Conservation (phyloP, 2,797 vertebrate species). For the Periophthalmus magnuspinnatus region DNA sequence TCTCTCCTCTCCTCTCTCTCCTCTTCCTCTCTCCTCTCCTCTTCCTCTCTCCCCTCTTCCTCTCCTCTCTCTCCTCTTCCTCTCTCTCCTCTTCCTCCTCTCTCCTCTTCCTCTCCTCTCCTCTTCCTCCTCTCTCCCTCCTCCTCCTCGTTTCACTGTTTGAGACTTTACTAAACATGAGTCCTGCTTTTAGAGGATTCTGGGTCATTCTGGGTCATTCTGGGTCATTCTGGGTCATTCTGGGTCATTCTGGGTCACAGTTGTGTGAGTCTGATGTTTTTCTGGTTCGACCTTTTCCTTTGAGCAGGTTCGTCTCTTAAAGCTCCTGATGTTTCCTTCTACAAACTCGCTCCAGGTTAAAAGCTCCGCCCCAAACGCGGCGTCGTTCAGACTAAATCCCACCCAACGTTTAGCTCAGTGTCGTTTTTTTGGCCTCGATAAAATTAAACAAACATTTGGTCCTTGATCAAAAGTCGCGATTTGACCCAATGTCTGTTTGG, state of each 20-base stretch:
- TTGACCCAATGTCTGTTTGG: neutral
- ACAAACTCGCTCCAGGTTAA: neutral
- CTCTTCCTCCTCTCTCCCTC: too few species aligned
- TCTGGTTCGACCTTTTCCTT: neutral
- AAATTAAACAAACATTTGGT: neutral
- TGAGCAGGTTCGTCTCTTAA: conserved; percentile 2
- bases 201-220: neutral
- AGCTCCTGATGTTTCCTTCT: neutral
- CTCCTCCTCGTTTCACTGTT: too few species aligned
- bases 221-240: neutral
- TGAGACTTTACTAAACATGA: too few species aligned
- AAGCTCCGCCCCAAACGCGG: neutral
- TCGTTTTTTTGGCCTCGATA: neutral
- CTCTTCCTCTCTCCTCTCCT: too few species aligned
- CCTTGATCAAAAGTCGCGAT: neutral
- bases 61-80: too few species aligned
- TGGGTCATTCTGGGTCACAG: neutral
- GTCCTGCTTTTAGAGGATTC: neutral
- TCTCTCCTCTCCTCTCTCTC: too few species aligned
- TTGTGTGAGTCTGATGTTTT: neutral
- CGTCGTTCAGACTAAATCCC: neutral
- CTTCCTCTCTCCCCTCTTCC: too few species aligned
- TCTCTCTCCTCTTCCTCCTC: too few species aligned
- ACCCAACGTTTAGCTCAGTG: neutral
- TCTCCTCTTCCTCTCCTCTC: too few species aligned